Evolutionary conservation across 2,113 vertebrate species (phyloP).

Genomic region (Mustela nigripes): DNA sequence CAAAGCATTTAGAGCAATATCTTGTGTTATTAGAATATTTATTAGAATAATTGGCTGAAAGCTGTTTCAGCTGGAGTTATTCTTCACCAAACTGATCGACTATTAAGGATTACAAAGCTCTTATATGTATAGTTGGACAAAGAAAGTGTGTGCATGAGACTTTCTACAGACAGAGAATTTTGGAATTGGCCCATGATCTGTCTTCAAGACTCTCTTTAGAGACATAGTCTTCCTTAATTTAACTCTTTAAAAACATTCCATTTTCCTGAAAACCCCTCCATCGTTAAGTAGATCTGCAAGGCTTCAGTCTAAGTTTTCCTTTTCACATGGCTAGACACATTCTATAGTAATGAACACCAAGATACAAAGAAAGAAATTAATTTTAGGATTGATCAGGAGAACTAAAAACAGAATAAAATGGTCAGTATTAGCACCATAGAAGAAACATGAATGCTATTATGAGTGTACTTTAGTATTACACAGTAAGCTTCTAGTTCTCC

Average conservation of each 20-base stretch:
- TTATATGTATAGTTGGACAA: not conserved
- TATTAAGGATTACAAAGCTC: not conserved
- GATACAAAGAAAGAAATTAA: not conserved
- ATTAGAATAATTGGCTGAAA: not conserved
- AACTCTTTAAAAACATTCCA: not conserved
- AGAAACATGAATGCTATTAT: not conserved
- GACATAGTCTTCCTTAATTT: not conserved
- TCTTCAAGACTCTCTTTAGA: not conserved
- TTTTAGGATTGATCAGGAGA: not conserved
- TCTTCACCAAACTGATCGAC: not conserved
- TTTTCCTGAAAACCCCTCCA: not conserved
- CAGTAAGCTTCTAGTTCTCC: not conserved
- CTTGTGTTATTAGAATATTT: not conserved
- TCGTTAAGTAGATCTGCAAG: not conserved
- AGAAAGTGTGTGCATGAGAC: not conserved
- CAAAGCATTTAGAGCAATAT: not conserved
- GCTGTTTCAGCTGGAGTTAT: not conserved
- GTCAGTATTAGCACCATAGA: not conserved
- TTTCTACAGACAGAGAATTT: not conserved
- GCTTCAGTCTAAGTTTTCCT: not conserved
- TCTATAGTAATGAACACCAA: not conserved
- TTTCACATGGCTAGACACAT: not conserved
- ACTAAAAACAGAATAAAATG: not conserved
- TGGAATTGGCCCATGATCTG: not conserved
- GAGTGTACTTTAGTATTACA: not conserved